A percentile compares a stretch with the other conserved stretches of the same genome.
Evolutionary conservation across 2,888 invertebrate genomes (phyloP).

Genomic region (Heliconius ismenius): DNA sequence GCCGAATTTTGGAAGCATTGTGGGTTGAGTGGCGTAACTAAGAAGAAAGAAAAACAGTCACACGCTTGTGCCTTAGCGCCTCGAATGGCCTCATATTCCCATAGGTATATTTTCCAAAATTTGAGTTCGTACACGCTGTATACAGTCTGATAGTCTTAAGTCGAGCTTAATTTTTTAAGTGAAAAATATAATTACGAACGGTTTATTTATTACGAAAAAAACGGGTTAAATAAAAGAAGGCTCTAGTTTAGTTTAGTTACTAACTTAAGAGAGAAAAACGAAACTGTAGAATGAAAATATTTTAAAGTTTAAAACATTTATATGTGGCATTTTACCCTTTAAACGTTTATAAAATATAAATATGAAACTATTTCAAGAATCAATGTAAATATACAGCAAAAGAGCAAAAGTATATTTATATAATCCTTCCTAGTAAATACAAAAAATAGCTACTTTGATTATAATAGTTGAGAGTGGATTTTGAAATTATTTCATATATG

Average conservation of each 20-base stretch:
- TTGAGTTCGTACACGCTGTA: background rate
- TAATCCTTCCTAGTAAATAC: background rate
- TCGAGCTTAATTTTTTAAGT: background rate
- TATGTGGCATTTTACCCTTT: background rate
- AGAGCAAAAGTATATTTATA: background rate
- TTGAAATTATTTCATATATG: constrained; percentile 24
- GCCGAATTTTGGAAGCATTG: too few relatives aligned
- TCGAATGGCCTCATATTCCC: too few relatives aligned
- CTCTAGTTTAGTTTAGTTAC: too few relatives aligned
- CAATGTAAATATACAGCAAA: background rate
- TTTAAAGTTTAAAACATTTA: background rate
- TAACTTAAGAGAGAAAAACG: background rate
- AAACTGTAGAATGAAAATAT: background rate
- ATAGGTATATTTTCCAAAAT: background rate
- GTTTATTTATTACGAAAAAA: background rate
- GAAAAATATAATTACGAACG: background rate
- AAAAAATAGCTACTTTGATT: background rate
- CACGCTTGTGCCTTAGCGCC: too few relatives aligned
- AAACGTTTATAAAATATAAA: background rate
- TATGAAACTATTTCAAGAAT: background rate
- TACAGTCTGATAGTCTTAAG: background rate
- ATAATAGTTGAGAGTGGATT: background rate
- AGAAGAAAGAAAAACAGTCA: too few relatives aligned
- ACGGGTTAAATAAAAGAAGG: background rate
- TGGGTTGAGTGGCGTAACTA: too few relatives aligned